Conservation (phyloP, 2,113 vertebrate genomes). For the Cervus canadensis region DNA sequence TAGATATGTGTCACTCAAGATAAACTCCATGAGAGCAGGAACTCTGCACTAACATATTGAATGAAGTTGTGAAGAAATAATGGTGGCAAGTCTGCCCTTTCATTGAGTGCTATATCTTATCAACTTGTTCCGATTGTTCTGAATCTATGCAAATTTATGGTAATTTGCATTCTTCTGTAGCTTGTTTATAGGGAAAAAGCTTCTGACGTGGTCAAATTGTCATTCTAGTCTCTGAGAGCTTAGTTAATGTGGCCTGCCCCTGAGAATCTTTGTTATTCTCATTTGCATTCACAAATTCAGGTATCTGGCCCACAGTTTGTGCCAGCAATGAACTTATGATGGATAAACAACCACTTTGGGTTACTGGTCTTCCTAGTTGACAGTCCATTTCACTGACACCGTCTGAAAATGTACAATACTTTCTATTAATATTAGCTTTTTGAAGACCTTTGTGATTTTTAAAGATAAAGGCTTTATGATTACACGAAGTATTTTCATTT, state of each 20-base stretch:
- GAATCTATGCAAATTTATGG: not conserved
- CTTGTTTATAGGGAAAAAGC: not conserved
- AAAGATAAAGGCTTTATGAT: not conserved
- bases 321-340: not conserved
- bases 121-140: not conserved
- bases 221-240: not conserved
- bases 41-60: not conserved
- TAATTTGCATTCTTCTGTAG: not conserved
- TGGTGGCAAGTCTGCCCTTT: not conserved
- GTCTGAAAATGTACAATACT: not conserved
- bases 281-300: not conserved
- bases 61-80: not conserved
- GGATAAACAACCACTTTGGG: not conserved
- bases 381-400: not conserved
- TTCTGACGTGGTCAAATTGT: not conserved
- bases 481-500: not conserved
- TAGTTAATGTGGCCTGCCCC: not conserved
- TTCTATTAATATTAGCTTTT: not conserved
- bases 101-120: not conserved
- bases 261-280: not conserved
- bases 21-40: not conserved
- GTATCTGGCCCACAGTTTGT: not conserved
- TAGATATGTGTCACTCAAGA: not conserved
- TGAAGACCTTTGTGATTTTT: not conserved
- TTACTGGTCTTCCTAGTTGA: not conserved